Evolutionary conservation across 2,888 invertebrate genomes (phyloP).

Genomic region (Aspidiotus destructor): DNA sequence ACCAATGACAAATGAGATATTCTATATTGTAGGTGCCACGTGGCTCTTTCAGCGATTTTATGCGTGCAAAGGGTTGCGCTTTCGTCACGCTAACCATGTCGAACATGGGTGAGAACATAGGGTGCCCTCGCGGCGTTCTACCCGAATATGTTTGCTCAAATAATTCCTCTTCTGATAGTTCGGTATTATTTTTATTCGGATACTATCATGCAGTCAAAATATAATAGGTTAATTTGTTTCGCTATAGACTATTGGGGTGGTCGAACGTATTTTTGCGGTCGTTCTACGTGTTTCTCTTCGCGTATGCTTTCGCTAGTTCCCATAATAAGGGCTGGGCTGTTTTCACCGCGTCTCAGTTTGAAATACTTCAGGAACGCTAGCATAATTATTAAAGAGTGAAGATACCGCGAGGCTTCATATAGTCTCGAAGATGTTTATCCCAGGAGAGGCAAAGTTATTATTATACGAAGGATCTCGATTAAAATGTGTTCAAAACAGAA

Average conservation of each 20-base stretch:
- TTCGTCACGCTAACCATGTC: conserved; percentile 28
- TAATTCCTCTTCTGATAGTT: not conserved
- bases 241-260: not conserved
- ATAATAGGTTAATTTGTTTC: conserved; percentile 4
- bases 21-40: conserved; percentile 11
- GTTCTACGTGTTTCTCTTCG: not conserved
- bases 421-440: no score
- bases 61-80: conserved; percentile 15
- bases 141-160: conserved; percentile 1
- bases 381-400: no score
- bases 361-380: no score
- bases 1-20: conserved; percentile 27
- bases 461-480: no score
- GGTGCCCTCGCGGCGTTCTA: not conserved
- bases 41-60: conserved; percentile 27
- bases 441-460: no score
- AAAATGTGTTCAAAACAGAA: no score
- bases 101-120: conserved; percentile 25
- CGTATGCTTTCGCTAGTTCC: not conserved
- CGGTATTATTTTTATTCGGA: not conserved
- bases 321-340: no score
- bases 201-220: not conserved
- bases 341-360: no score
- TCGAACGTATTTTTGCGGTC: not conserved
- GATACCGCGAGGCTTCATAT: no score